Evolutionary conservation across 1,140 invertebrate genomes (phyloP), one percentile per base, ranked within the genome.

Genomic region (Ericerus pela): DNA sequence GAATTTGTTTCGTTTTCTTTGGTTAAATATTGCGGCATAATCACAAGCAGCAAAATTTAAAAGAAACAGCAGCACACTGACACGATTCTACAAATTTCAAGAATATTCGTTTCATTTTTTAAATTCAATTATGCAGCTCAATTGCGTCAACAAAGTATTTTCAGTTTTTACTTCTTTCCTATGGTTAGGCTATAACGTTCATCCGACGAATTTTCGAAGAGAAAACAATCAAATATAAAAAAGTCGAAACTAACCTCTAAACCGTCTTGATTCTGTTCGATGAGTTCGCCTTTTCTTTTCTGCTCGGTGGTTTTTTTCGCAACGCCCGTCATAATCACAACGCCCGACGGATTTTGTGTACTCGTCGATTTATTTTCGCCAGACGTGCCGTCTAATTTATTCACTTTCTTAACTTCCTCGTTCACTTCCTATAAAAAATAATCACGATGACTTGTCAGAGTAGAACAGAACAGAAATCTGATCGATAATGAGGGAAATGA

Each of bases 221-320:
- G 26, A 31, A 31, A 6, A 36, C 24, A 36, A 12, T 4, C 56
- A 28, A 37, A 26, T 52, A 10, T 14, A 5, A 51, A 53, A 20
- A 31, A 53, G 5, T 16, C 14, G 51, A n/a, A 56, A 26, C 54
- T 58, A 67, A 76, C 75, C 71, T 97, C 93, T 56, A 97, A 72
- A 18, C 88, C 91, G 72, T 97, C 94, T 72, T 94, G 87, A 73
- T 97, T 96, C 66, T 95, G 92, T 69, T 96, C 91, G 64, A 98
- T 96, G 0, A 97, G 69, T 73, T 98, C 94, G 54, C 94, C 91
- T 84, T 84, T 72, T 69, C 77, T 65, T 55, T 85, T 83, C 36
- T 84, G 78, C 61, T 77, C 76, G 38, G 77, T 74, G 64, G 84
- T 85, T 66, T 92, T 95, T 66, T 94, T 95, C 16, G 88, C 88